These are phyloP conservation scores for Nettapus auritus DNA, from an alignment of 2,113 vertebrate genomes.

Conservation along the genomic window DNA sequence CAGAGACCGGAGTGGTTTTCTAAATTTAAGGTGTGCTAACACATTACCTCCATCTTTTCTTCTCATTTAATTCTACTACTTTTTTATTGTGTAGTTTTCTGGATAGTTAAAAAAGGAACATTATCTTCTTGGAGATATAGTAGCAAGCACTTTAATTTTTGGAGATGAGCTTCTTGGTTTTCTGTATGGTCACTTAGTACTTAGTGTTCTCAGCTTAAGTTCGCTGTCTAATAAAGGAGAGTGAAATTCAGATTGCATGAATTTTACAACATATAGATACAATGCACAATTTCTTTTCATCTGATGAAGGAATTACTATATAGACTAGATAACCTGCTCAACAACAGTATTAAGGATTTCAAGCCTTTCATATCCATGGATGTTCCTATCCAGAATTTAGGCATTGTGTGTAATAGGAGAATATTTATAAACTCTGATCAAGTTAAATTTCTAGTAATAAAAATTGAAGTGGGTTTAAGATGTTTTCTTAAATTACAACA, in stretches of 20 bases:
- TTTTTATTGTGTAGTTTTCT: not conserved
- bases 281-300: not conserved
- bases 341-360: not conserved
- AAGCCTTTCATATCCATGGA: not conserved
- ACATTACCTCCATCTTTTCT: not conserved
- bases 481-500: not conserved
- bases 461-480: not conserved
- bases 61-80: not conserved
- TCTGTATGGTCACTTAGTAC: not conserved
- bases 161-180: not conserved
- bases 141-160: not conserved
- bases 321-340: not conserved
- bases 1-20: not conserved
- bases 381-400: not conserved
- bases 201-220: not conserved
- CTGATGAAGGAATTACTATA: not conserved
- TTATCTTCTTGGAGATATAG: not conserved
- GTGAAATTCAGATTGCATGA: not conserved
- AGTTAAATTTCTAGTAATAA: not conserved
- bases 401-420: not conserved
- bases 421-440: not conserved
- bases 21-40: not conserved
- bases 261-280: not conserved
- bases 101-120: not conserved
- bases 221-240: not conserved